Evolutionary conservation across 1,140 invertebrate genomes (phyloP), one percentile per base, ranked within the genome.

Genomic region (Diachasma alloeum): DNA sequence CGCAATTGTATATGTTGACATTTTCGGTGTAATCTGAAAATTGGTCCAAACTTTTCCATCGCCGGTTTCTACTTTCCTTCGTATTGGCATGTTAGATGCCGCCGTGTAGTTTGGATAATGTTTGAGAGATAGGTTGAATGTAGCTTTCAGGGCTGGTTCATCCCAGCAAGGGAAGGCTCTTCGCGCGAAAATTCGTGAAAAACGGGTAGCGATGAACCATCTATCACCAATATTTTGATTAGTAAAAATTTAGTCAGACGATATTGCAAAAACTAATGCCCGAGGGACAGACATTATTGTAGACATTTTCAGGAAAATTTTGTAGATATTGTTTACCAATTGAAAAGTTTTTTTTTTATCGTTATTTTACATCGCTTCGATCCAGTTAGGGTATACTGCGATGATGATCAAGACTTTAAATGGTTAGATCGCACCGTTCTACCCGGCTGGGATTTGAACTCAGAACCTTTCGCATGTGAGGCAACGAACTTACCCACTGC

Each of bases 1-100:
- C 1, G 96, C 96, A 8, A 98, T 87, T 4, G 98, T 85, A 79
- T 98, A 98, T 0, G 96, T 96, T 0, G 96, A 96, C 96, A 98
- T 98, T 4, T 89, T 87, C 0, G 95, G 93, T 0, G 94, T 95
- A 70, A 89, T 91, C 0, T 91, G 70, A 83, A 93, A 98, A 0
- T 88, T 80, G 79, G 94, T 92, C 77, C 91, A 78, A 15, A 48
- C 36, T 74, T 74, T 76, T 24, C n/a, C 74, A 59, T 76, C 66
- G 4, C 1, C 19, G 44, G 68, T 48, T 5, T 71, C 10, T 15
- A 26, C 5, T 66, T 37, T 42, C 4, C 63, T 69, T 0, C 26
- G 82, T 0, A 93, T 74, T 0, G 93, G 94, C 96, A 97, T 97
- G 83, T 98, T 99, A 76, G 90, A 90, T 15, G 92, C 81, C 0